Base-by-base conservation (phyloP, 2,113 vertebrate genomes). In the Monarcha castaneiventris region DNA sequence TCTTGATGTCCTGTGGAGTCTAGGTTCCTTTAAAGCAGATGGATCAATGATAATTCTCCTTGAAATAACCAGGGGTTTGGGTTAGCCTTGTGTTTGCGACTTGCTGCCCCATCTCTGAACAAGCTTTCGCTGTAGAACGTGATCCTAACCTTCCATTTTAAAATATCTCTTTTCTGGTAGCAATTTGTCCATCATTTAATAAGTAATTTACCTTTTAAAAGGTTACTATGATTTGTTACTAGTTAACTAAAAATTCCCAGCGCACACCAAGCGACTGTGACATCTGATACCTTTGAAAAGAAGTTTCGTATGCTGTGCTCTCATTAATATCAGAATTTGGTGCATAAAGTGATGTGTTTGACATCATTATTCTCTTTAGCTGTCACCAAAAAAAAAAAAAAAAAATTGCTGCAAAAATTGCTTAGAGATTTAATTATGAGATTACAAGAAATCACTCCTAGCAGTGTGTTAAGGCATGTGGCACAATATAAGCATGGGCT, bases 191-290 rank as follows among this genome's bases (percentile, higher is more conserved):
- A 35, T 83, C 39, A 96, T 90, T 88, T 96, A 95, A 96, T 92
- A 69, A 95, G 86, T 92, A 90, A 92, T 85, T 93, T 81, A 52
- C 76, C 63, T 83, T 93, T 91, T 94, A 72, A 97, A 94, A 84
- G 71, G 30, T 87, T 93, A 89, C 91, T 85, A 11, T 46, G 16
- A 82, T 69, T 92, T 73, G 94, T 94, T 96, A 97, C 84, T 91
- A 73, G 94, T 97, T 96, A 97, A 96, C 93, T 87, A 89, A 94
- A 82, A 87, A 73, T 68, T 78, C 74, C 44, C 37, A 9, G 71
- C 1, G 41, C 49, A 69, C 71, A 87, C 54, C 66, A 35, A 55
- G 52, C 16, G 7, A 18, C 74, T 84, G 15, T 35, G 61, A 16
- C 79, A 25, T 30, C 37, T 14, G 48, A 44, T 54, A 59, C 22